phyloP scores from a whole-genome alignment of 2,113 vertebrate genomes.

The Rhodinocichla rosea region DNA sequence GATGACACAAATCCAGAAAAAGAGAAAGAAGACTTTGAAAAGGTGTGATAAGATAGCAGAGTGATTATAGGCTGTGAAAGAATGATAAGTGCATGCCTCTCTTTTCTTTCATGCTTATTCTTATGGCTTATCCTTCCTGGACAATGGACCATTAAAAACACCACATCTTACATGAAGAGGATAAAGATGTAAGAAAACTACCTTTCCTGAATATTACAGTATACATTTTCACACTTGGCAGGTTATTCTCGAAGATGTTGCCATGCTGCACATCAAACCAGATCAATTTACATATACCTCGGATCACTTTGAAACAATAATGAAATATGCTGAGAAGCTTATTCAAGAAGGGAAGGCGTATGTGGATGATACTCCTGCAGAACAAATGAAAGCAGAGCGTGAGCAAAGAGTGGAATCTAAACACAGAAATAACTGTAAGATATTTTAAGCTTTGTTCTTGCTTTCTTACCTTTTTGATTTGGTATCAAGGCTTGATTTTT shows the following conservation, averaged over 20 bases:
- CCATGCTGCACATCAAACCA: slow-evolving; percentile 94
- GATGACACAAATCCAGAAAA: slow-evolving; percentile 99
- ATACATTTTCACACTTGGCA: slow-evolving; percentile 37
- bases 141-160: neutral
- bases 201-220: neutral
- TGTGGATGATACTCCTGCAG: slow-evolving; percentile 91
- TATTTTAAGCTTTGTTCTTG: neutral
- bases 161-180: neutral
- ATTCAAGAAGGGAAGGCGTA: slow-evolving; percentile 91
- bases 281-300: slow-evolving; percentile 98
- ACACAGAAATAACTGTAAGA: slow-evolving; percentile 89
- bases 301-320: slow-evolving; percentile 90
- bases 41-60: slow-evolving; percentile 75
- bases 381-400: slow-evolving; percentile 93
- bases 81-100: neutral
- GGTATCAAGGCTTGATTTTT: neutral
- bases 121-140: neutral
- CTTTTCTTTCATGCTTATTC: neutral
- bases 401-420: slow-evolving; percentile 90
- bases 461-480: neutral
- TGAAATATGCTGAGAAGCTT: slow-evolving; percentile 86
- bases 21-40: slow-evolving; percentile 99
- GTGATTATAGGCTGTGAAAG: neutral
- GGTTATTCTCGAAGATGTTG: slow-evolving; percentile 97
- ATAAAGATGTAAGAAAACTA: neutral